These are phyloP conservation scores for Thymelicus sylvestris DNA, from an alignment of 2,888 invertebrate species.

Conservation along the genomic window DNA sequence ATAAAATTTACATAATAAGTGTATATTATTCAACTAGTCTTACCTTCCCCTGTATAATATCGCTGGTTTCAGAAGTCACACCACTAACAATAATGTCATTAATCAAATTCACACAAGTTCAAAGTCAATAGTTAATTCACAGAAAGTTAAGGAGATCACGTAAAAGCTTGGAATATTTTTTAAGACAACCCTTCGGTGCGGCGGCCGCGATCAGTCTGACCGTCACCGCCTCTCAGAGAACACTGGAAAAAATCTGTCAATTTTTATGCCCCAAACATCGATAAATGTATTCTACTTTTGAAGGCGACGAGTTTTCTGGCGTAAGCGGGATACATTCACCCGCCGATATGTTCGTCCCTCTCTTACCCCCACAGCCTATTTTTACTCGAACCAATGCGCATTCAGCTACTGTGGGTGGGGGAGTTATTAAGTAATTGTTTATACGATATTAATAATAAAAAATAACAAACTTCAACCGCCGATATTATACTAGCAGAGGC, in stretches of 20 bases:
- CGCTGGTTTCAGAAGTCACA: slow-evolving; percentile 47
- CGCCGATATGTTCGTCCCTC: slow-evolving; percentile 61
- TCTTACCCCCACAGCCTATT: slow-evolving; percentile 80
- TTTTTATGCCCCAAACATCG: slow-evolving; percentile 84
- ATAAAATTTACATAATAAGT: slow-evolving; percentile 22
- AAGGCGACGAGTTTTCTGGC: slow-evolving; percentile 76
- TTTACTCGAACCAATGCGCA: slow-evolving; percentile 76
- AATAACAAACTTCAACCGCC: slow-evolving; percentile 66
- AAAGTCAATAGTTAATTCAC: slow-evolving; percentile 30
- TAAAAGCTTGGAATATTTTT: slow-evolving; percentile 56
- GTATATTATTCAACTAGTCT: slow-evolving; percentile 17
- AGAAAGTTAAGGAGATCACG: slow-evolving; percentile 46
- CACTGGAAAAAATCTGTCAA: slow-evolving; percentile 85
- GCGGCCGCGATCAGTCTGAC: slow-evolving; percentile 56
- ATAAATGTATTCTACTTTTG: slow-evolving; percentile 82
- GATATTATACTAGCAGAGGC: slow-evolving; percentile 66
- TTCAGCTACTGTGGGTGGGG: slow-evolving; percentile 76
- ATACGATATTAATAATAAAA: slow-evolving; percentile 82
- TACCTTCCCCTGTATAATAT: slow-evolving; percentile 43
- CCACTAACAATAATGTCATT: slow-evolving; percentile 53
- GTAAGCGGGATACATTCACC: slow-evolving; percentile 55
- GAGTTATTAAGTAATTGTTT: slow-evolving; percentile 83
- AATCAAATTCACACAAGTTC: slow-evolving; percentile 54
- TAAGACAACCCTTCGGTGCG: slow-evolving; percentile 65
- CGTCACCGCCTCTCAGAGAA: slow-evolving; percentile 67